Conservation (phyloP, 37 sponge, comb jelly and placozoan species). For the Aplysina aerophoba region DNA sequence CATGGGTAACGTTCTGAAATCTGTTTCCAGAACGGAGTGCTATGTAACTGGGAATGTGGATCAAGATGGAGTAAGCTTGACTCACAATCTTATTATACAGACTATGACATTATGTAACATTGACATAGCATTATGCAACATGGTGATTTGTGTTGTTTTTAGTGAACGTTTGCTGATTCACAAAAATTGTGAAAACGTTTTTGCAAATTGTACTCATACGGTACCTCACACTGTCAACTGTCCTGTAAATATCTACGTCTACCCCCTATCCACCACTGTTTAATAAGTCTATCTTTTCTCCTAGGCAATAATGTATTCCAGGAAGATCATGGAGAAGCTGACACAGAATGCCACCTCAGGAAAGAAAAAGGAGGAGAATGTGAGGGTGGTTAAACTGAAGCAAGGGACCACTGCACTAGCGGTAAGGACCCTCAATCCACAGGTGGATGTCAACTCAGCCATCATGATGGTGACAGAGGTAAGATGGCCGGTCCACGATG, state of each 20-base stretch:
- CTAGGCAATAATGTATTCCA: not conserved
- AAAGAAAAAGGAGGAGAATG: not conserved
- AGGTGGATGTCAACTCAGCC: slow-evolving; percentile 60
- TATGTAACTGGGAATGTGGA: slow-evolving; percentile 59
- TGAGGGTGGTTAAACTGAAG: slow-evolving; percentile 12
- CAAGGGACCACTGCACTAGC: slow-evolving; percentile 44
- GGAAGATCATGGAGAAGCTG: not conserved
- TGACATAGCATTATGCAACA: too few species aligned
- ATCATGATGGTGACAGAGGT: slow-evolving; percentile 72
- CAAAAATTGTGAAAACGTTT: too few species aligned
- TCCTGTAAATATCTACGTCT: too few species aligned
- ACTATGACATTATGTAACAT: too few species aligned
- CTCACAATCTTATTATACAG: not conserved
- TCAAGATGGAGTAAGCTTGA: not conserved
- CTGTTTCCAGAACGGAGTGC: slow-evolving; percentile 38
- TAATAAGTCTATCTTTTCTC: too few species aligned
- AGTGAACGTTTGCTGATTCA: too few species aligned
- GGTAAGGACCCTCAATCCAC: slow-evolving; percentile 59
- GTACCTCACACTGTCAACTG: too few species aligned
- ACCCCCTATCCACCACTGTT: too few species aligned
- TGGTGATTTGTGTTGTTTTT: too few species aligned
- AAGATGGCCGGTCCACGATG: not conserved
- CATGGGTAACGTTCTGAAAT: not conserved
- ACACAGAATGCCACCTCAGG: too few species aligned
- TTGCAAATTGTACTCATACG: too few species aligned